phyloP scores from a whole-genome alignment of 2,888 invertebrate genomes.

The Diplazon laetatorius region DNA sequence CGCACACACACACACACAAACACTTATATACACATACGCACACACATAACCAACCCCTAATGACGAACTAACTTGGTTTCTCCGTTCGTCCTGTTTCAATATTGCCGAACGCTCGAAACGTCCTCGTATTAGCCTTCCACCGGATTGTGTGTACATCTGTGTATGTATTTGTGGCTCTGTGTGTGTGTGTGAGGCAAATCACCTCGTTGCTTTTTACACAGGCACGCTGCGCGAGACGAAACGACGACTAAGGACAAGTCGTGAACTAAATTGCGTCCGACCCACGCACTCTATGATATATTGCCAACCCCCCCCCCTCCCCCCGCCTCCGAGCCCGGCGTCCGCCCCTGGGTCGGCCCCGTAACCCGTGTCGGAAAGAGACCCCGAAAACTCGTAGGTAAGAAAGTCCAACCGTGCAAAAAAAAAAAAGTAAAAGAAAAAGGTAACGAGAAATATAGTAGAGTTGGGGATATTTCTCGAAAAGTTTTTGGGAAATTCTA shows the following conservation, averaged over 20 bases:
- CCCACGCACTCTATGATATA: slow-evolving; percentile 35
- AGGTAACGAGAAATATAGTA: slow-evolving; percentile 17
- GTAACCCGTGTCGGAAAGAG: slow-evolving; percentile 16
- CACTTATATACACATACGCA: too few species aligned
- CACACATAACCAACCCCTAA: slow-evolving; percentile 48
- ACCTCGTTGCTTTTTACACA: slow-evolving; percentile 28
- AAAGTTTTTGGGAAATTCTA: slow-evolving; percentile 30
- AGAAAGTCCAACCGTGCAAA: slow-evolving; percentile 1
- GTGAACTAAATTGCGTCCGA: slow-evolving; percentile 31
- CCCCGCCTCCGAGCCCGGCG: background rate
- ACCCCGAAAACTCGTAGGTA: slow-evolving; percentile 23
- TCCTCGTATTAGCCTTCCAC: slow-evolving; percentile 28
- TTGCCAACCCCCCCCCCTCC: slow-evolving; percentile 6
- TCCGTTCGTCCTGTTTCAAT: slow-evolving; percentile 45
- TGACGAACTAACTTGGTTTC: slow-evolving; percentile 60
- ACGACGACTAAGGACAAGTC: slow-evolving; percentile 20
- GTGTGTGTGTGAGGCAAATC: background rate
- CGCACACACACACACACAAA: too few species aligned
- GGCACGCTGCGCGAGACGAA: background rate
- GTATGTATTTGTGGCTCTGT: too few species aligned
- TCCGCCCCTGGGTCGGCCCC: too few species aligned
- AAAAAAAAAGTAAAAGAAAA: slow-evolving; percentile 31
- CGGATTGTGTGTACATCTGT: slow-evolving; percentile 12
- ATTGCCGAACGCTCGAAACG: slow-evolving; percentile 29
- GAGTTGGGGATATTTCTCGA: slow-evolving; percentile 22